These are phyloP conservation scores for Nemoura dubitans DNA, from an alignment of 2,888 invertebrate species.

Conservation along the genomic window DNA sequence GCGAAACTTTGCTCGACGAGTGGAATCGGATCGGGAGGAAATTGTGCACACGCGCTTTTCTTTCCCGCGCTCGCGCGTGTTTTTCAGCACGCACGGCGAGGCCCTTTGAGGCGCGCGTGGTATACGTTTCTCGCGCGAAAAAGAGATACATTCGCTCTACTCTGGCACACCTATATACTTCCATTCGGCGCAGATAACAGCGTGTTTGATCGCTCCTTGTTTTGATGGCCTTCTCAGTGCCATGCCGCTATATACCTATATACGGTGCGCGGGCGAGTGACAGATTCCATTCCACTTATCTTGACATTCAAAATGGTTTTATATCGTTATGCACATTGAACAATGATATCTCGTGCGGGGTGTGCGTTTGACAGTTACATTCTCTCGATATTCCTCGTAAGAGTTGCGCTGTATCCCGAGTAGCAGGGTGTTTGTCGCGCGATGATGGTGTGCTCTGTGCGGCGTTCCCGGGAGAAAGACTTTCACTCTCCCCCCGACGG, in stretches of 20 bases:
- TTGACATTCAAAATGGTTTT: conserved; percentile 30
- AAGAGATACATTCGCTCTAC: too few relatives aligned
- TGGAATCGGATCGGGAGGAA: conserved; percentile 10
- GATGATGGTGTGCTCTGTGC: background rate
- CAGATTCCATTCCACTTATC: conserved; percentile 37
- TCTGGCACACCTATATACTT: background rate
- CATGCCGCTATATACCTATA: too few relatives aligned
- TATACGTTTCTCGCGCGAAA: background rate
- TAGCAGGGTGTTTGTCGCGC: background rate
- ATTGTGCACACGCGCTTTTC: conserved; percentile 23
- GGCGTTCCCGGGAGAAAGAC: background rate
- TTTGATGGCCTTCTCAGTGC: background rate
- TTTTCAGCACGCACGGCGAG: too few relatives aligned
- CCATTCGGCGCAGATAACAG: background rate
- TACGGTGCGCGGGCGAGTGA: background rate
- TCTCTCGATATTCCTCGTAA: conserved; percentile 19
- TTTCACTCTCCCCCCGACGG: background rate
- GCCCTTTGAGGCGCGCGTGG: background rate
- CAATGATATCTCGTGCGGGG: conserved; percentile 19
- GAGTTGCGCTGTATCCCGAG: background rate
- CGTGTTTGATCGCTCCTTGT: conserved; percentile 24
- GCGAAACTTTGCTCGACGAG: conserved; percentile 20
- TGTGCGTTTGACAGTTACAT: conserved; percentile 37
- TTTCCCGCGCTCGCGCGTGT: too few relatives aligned
- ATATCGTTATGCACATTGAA: conserved; percentile 36